Evolutionary conservation across 2,113 vertebrate genomes (phyloP).

Genomic region (Ameiurus melas): DNA sequence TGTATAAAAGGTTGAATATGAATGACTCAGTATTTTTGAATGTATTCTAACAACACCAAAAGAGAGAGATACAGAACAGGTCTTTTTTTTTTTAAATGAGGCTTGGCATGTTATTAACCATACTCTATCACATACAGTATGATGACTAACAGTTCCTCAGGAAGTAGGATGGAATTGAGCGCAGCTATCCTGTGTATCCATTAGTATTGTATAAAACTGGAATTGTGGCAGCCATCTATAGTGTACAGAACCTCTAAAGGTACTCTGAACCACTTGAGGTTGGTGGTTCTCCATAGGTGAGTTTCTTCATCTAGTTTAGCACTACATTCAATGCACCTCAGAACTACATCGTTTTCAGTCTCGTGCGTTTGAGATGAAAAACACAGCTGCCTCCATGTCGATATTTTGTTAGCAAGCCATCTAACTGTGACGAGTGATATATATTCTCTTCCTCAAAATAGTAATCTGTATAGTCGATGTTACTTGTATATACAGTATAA

Average conservation of each 20-base stretch:
- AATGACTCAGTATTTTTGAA: background rate
- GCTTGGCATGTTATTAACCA: background rate
- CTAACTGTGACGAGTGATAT: background rate
- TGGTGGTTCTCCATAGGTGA: background rate
- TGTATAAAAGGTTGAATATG: background rate
- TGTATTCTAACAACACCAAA: background rate
- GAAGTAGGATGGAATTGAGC: background rate
- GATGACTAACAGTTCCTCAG: background rate
- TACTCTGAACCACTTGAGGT: background rate
- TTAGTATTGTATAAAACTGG: background rate
- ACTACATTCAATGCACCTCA: background rate
- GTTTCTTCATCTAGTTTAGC: background rate
- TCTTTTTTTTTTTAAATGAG: background rate
- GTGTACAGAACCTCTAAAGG: background rate
- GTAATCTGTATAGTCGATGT: background rate
- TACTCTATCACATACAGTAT: background rate
- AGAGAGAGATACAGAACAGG: background rate
- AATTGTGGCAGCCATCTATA: background rate
- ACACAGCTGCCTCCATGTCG: background rate
- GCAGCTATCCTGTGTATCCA: background rate
- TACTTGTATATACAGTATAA: background rate
- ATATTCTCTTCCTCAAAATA: background rate
- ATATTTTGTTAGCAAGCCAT: background rate
- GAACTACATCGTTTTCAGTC: background rate
- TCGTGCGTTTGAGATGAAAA: background rate